These are phyloP conservation scores for Lutjanus campechanus DNA, from an alignment of 2,797 vertebrate species.

Conservation along the genomic window DNA sequence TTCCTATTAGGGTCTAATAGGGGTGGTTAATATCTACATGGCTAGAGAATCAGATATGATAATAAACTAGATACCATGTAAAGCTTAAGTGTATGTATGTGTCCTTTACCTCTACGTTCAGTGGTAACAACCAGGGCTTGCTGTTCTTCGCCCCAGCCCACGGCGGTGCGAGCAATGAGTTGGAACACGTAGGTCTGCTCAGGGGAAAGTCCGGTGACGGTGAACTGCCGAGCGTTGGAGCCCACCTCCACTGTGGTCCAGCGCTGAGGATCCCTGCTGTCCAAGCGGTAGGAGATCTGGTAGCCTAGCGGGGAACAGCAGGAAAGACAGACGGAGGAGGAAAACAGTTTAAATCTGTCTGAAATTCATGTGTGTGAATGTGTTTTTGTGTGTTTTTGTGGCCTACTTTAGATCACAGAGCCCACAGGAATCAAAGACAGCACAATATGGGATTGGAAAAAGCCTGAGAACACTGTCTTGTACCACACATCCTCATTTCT, in stretches of 20 bases:
- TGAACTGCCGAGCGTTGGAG: slow-evolving; percentile 92
- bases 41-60: neutral
- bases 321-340: slow-evolving; percentile 22
- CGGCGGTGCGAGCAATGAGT: slow-evolving; percentile 91
- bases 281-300: slow-evolving; percentile 94
- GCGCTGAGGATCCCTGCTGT: slow-evolving; percentile 90
- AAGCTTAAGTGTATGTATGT: neutral
- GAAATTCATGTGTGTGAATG: slow-evolving; percentile 7
- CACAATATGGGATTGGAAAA: slow-evolving; percentile 29
- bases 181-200: slow-evolving; percentile 93
- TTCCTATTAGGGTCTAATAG: neutral
- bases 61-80: neutral
- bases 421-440: slow-evolving; percentile 44
- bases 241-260: slow-evolving; percentile 96
- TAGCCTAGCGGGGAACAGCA: slow-evolving; percentile 86
- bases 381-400: slow-evolving; percentile 29
- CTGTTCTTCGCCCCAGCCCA: slow-evolving; percentile 93
- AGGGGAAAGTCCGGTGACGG: slow-evolving; percentile 88
- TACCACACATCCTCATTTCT: slow-evolving; percentile 6
- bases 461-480: slow-evolving; percentile 13
- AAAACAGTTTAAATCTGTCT: slow-evolving; percentile 23
- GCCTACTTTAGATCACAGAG: slow-evolving; percentile 46
- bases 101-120: slow-evolving; percentile 91
- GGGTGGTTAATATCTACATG: neutral
- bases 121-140: slow-evolving; percentile 95